Percentiles rank a stretch among this genome's conserved stretches.
phyloP scores from a whole-genome alignment of 2,888 invertebrate genomes.

The Lymantria dispar region DNA sequence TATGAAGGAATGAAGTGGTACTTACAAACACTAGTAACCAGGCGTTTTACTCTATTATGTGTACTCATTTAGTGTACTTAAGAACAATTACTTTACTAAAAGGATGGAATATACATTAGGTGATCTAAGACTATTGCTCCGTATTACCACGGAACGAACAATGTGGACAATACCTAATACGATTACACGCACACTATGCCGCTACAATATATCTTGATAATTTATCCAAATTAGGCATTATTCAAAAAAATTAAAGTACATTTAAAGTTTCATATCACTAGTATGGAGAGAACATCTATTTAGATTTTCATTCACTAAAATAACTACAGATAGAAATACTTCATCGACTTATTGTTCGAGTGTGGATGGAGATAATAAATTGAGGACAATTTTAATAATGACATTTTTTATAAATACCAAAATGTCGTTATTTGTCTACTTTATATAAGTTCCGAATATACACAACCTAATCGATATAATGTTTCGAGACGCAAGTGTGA shows the following conservation, averaged over 20 bases:
- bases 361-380: constrained; percentile 77
- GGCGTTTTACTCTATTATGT: constrained; percentile 64
- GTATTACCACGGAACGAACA: constrained; percentile 43
- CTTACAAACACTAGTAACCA: constrained; percentile 70
- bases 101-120: constrained; percentile 82
- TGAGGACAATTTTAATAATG: constrained; percentile 64
- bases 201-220: constrained; percentile 59
- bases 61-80: constrained; percentile 77
- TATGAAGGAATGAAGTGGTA: constrained; percentile 60
- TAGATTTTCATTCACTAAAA: constrained; percentile 33
- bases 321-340: constrained; percentile 44
- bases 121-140: constrained; percentile 66
- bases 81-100: constrained; percentile 66
- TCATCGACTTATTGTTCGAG: constrained; percentile 71
- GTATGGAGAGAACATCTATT: constrained; percentile 32
- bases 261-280: constrained; percentile 25
- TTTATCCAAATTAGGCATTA: constrained; percentile 46
- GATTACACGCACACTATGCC: constrained; percentile 58
- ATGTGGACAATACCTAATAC: constrained; percentile 56
- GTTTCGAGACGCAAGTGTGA: constrained; percentile 50
- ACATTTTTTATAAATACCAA: constrained; percentile 52
- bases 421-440: constrained; percentile 55
- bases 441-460: constrained; percentile 54
- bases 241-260: constrained; percentile 31
- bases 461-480: constrained; percentile 67